These are phyloP conservation scores for Brachypodius melanocephalos DNA, from an alignment of 2,113 vertebrate genomes.

Conservation along the genomic window DNA sequence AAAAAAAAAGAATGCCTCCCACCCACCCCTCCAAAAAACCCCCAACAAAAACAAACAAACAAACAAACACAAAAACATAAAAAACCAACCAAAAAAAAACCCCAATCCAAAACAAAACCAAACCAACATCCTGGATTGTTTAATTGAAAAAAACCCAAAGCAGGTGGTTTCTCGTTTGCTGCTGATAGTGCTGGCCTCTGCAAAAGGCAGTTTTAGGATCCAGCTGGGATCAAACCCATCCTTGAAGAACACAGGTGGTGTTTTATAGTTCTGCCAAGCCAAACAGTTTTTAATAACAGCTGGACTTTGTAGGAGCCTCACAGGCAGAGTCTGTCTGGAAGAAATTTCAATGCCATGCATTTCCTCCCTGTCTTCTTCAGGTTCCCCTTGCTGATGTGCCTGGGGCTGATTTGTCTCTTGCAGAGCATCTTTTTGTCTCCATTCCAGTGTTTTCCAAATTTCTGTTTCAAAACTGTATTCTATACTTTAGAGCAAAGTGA, in stretches of 20 bases:
- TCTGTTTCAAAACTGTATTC: background rate
- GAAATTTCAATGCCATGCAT: background rate
- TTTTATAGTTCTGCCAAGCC: background rate
- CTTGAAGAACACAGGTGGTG: background rate
- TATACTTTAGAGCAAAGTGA: background rate
- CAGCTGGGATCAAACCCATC: background rate
- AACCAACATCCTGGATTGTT: accelerated
- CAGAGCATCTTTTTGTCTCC: background rate
- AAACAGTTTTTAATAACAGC: background rate
- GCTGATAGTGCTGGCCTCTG: background rate
- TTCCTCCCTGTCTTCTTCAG: background rate
- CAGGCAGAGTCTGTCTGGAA: background rate
- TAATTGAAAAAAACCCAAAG: background rate
- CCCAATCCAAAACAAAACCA: background rate
- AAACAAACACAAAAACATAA: background rate
- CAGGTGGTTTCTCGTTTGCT: background rate
- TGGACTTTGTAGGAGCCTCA: background rate
- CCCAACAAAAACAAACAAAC: background rate
- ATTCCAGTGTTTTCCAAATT: background rate
- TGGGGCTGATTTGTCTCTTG: background rate
- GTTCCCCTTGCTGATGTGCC: background rate
- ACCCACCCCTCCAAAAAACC: too few relatives aligned
- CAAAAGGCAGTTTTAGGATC: background rate
- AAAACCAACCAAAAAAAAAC: background rate
- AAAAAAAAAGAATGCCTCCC: too few relatives aligned